These are phyloP conservation scores for Channa argus DNA, from an alignment of 2,113 vertebrate genomes.

Conservation along the genomic window DNA sequence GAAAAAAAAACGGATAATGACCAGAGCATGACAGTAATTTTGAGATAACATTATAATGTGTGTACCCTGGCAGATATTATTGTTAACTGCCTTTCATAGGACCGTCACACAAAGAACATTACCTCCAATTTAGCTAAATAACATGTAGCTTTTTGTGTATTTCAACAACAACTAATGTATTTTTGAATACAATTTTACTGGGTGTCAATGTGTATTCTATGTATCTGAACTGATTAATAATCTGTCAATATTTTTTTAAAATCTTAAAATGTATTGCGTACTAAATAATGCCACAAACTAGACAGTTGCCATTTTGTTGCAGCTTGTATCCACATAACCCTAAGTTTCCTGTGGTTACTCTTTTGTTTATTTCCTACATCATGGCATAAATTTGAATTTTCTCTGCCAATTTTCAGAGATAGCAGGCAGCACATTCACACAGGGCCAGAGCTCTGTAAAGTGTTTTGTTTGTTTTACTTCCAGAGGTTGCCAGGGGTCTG, in stretches of 20 bases:
- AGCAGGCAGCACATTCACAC: not conserved
- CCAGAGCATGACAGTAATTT: slow-evolving; percentile 69
- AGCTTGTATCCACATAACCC: too few relatives aligned
- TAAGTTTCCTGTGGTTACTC: too few relatives aligned
- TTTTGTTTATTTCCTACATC: not conserved
- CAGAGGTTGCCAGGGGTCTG: slow-evolving; percentile 61
- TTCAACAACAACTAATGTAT: too few relatives aligned
- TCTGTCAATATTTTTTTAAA: too few relatives aligned
- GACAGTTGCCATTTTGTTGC: too few relatives aligned
- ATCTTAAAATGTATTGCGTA: too few relatives aligned
- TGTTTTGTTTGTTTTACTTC: slow-evolving; percentile 52
- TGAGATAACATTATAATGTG: slow-evolving; percentile 60
- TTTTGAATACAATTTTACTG: too few relatives aligned
- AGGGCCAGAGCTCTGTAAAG: slow-evolving; percentile 13
- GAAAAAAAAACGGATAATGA: slow-evolving; percentile 58
- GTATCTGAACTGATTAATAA: too few relatives aligned
- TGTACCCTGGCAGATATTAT: slow-evolving; percentile 28
- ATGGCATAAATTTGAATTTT: not conserved
- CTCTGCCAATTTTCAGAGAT: not conserved
- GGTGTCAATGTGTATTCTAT: too few relatives aligned
- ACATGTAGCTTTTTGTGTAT: too few relatives aligned
- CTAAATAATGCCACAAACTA: too few relatives aligned
- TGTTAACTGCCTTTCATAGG: slow-evolving; percentile 24
- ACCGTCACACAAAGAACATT: slow-evolving; percentile 2
- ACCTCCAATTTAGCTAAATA: not conserved